phyloP scores from a whole-genome alignment of 1,140 invertebrate genomes.

The Notospermus geniculatus region DNA sequence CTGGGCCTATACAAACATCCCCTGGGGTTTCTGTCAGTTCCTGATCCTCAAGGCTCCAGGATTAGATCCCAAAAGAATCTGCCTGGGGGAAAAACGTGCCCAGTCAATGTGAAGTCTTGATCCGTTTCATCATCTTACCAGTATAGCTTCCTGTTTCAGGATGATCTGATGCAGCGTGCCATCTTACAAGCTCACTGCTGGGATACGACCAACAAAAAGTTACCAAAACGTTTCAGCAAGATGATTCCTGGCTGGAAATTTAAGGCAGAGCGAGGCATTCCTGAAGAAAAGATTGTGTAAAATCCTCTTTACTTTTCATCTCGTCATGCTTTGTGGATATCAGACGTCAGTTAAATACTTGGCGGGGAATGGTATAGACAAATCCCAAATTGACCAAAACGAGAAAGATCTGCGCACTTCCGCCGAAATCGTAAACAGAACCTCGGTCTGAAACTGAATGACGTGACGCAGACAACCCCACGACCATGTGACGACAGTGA shows the following conservation, averaged over 20 bases:
- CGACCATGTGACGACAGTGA: too few relatives aligned
- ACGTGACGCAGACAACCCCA: too few relatives aligned
- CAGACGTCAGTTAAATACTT: too few relatives aligned
- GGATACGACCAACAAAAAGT: constrained; percentile 73
- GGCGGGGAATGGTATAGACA: too few relatives aligned
- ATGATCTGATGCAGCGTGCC: constrained; percentile 36
- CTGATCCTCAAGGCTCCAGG: background rate
- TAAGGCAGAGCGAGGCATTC: constrained; percentile 71
- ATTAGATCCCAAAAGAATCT: background rate
- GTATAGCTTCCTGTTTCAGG: constrained; percentile 25
- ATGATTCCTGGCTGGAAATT: constrained; percentile 69
- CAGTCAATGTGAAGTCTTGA: background rate
- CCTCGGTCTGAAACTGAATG: too few relatives aligned
- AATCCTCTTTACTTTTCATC: constrained; percentile 33
- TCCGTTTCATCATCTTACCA: background rate
- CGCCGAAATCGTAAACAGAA: too few relatives aligned
- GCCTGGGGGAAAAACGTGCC: background rate
- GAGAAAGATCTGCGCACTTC: too few relatives aligned
- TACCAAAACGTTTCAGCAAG: constrained; percentile 71
- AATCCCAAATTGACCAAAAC: too few relatives aligned
- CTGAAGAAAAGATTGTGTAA: constrained; percentile 69
- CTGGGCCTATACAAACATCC: background rate
- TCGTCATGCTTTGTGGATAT: too few relatives aligned
- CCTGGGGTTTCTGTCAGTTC: background rate
- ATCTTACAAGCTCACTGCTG: constrained; percentile 72